Evolutionary conservation across 2,113 vertebrate species (phyloP).

Genomic region (Galeopterus variegatus): DNA sequence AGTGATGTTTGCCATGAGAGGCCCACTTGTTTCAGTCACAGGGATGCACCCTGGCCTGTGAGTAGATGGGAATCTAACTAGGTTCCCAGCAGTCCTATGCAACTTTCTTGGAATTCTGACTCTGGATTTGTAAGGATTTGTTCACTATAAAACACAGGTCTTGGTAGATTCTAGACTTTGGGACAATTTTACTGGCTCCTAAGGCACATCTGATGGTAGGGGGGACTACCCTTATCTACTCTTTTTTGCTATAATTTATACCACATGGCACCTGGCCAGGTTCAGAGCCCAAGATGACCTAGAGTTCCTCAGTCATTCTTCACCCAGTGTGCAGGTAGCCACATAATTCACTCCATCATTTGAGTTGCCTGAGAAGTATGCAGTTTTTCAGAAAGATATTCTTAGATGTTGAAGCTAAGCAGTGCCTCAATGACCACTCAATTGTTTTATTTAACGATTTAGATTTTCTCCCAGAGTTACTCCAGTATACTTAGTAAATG

Average conservation of each 20-base stretch:
- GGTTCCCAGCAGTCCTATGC: neutral
- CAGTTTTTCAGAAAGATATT: constrained; percentile 72
- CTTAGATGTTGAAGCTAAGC: constrained; percentile 32
- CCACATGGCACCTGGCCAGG: neutral
- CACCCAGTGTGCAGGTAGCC: neutral
- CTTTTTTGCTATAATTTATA: constrained; percentile 17
- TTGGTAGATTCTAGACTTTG: neutral
- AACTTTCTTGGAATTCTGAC: constrained; percentile 23
- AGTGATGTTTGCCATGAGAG: neutral
- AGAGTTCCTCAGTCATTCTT: neutral
- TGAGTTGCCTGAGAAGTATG: constrained; percentile 60
- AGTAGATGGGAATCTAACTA: neutral
- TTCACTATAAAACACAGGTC: neutral
- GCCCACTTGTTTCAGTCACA: neutral
- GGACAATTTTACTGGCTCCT: neutral
- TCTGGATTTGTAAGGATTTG: neutral
- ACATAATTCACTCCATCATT: neutral
- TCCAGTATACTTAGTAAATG: constrained; percentile 43
- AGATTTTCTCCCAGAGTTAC: constrained; percentile 60
- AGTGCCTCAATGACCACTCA: constrained; percentile 51
- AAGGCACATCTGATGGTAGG: neutral
- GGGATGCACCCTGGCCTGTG: neutral
- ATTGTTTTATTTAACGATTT: constrained; percentile 67
- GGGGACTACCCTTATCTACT: neutral
- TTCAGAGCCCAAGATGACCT: constrained; percentile 51